phyloP scores from a whole-genome alignment of 1,140 invertebrate species.

The Spodoptera litura region DNA sequence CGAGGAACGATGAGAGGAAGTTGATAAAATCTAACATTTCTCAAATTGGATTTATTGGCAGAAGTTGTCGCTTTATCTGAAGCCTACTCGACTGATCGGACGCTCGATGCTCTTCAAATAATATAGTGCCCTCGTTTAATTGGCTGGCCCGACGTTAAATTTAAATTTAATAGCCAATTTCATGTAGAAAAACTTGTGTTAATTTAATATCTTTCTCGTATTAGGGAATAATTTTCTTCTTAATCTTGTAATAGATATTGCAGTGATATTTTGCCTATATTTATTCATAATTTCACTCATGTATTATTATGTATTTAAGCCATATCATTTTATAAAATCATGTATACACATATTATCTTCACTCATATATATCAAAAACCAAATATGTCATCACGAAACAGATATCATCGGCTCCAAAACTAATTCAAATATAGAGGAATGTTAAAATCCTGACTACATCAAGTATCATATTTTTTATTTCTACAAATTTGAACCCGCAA shows the following conservation, averaged over 20 bases:
- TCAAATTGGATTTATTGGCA: constrained; percentile 44
- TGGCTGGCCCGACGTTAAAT: background rate
- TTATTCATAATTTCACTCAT: no score
- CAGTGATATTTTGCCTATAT: no score
- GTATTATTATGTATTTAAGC: no score
- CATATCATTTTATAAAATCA: no score
- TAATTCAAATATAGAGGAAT: no score
- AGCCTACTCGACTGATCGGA: constrained; percentile 16
- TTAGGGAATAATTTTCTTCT: background rate
- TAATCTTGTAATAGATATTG: no score
- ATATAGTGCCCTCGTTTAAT: constrained; percentile 14
- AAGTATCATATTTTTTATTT: no score
- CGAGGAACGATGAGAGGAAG: background rate
- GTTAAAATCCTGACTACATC: no score
- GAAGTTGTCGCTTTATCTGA: constrained; percentile 30
- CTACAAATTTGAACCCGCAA: background rate
- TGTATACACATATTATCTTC: no score
- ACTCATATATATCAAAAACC: no score
- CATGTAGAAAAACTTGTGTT: background rate
- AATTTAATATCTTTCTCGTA: background rate
- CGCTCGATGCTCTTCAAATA: background rate
- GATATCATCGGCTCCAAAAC: no score
- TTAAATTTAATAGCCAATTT: background rate
- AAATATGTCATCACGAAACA: no score
- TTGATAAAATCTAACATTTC: constrained; percentile 17